Evolutionary conservation across 2,888 invertebrate genomes (phyloP), one percentile per base, ranked within the genome.

Genomic region (Oxycera nigricornis): DNA sequence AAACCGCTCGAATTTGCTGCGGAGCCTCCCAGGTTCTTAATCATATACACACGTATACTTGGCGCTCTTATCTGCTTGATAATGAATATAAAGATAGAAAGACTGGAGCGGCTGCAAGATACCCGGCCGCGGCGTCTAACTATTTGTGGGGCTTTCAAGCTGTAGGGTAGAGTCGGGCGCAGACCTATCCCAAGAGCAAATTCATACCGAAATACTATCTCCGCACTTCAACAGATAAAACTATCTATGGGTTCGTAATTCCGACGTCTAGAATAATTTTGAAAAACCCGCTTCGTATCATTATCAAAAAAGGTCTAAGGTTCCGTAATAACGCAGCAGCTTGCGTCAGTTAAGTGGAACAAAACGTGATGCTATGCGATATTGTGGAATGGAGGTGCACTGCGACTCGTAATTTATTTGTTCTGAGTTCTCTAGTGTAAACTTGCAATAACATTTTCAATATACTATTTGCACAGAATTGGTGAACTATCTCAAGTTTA

Each of bases 11-110:
- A 70, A 55, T 52, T 30, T 17, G 35, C 70, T 52, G 22, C 52
- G 31, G 70, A 52, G 31, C 70, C 55, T 70, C 35, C 14, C 52
- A 30, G 31, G 30, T 46, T 55, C 52, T 52, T 68, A 28, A 55
- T 55, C 70, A 55, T 20, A 70, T n/a, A n/a, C n/a, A n/a, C n/a
- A n/a, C n/a, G n/a, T n/a, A n/a, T 70, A 70, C 52, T 65, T 2
- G 4, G 41, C 6, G 41, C 55, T 70, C 70, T 70, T 70, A 70
- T 70, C 70, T 70, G 14, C 20, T 31, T 55, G 39, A 65, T 65
- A 52, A 55, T 31, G 50, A 31, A 28, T 68, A 4, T 52, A 50
- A 9, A 62, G 17, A 22, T 62, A 46, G 46, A 46, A 2, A 11
- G 35, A 11, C 35, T 35, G 35, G 35, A 11, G 35, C 35, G 6